Evolutionary conservation across 1,140 invertebrate species (phyloP).

Genomic region (Vanessa atalanta): DNA sequence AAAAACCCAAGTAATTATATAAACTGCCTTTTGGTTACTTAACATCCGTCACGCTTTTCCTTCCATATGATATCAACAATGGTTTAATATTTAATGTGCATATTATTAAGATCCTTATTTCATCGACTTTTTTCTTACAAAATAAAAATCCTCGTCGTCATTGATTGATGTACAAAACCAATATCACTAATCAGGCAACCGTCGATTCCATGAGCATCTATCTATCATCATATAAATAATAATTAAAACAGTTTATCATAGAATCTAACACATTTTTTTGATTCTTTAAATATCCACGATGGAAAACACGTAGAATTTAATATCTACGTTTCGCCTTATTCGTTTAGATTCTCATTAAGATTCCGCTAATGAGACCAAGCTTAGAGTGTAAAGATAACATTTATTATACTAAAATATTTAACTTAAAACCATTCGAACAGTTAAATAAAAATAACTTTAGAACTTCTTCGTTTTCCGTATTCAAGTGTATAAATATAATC

Average conservation of each 20-base stretch:
- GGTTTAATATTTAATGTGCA: neutral
- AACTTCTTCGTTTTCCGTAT: no score
- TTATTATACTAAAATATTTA: neutral
- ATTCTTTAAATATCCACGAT: neutral
- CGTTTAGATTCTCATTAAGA: constrained; percentile 10
- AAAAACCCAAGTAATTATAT: neutral
- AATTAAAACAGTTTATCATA: no score
- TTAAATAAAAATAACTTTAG: neutral
- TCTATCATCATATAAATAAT: no score
- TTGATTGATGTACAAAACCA: no score
- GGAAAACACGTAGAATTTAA: neutral
- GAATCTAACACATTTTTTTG: neutral
- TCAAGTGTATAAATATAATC: no score
- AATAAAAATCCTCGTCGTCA: no score
- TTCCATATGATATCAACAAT: neutral
- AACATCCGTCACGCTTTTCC: constrained; percentile 7
- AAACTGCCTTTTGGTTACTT: constrained; percentile 2
- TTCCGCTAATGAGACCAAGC: constrained; percentile 11
- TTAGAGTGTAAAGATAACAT: neutral
- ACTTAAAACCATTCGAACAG: neutral
- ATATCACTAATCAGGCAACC: no score
- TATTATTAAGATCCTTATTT: no score
- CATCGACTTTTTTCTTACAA: no score
- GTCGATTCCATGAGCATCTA: no score
- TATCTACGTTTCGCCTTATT: constrained; percentile 3